Conservation (phyloP, 2,113 vertebrate genomes). For the Synchiropus splendidus region DNA sequence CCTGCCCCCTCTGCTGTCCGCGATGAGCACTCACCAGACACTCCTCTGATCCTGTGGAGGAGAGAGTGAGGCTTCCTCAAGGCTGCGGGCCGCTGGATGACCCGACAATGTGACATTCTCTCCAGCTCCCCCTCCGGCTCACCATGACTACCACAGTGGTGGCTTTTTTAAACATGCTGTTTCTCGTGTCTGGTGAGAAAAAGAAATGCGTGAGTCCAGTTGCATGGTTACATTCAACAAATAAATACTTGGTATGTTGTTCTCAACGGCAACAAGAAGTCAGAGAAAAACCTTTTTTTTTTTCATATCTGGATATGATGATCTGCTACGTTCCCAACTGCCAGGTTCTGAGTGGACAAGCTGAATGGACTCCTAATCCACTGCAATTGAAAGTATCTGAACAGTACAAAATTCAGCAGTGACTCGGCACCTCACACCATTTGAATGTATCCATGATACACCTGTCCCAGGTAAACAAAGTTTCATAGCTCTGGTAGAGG, state of each 20-base stretch:
- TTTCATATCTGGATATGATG: too few relatives aligned
- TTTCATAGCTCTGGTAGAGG: too few relatives aligned
- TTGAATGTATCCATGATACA: too few relatives aligned
- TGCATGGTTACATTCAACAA: slow-evolving; percentile 50
- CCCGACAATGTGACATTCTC: slow-evolving; percentile 38
- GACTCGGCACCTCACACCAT: too few relatives aligned
- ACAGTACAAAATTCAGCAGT: too few relatives aligned
- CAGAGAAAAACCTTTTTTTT: too few relatives aligned
- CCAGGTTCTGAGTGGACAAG: too few relatives aligned
- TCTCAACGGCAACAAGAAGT: slow-evolving; percentile 19
- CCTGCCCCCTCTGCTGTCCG: slow-evolving; percentile 23
- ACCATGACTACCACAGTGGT: slow-evolving; percentile 24
- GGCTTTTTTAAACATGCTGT: slow-evolving; percentile 7
- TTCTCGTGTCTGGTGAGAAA: slow-evolving; percentile 16
- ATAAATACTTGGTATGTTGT: slow-evolving; percentile 47
- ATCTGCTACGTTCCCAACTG: too few relatives aligned
- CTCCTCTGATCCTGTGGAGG: slow-evolving; percentile 41
- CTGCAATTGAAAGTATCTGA: too few relatives aligned
- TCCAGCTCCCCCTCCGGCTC: slow-evolving; percentile 36
- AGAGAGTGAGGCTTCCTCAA: slow-evolving; percentile 34
- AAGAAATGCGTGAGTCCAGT: slow-evolving; percentile 32
- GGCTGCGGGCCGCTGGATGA: slow-evolving; percentile 40
- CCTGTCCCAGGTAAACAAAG: too few relatives aligned
- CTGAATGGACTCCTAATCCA: too few relatives aligned
- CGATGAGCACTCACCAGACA: slow-evolving; percentile 29